Evolutionary conservation across 2,888 invertebrate genomes (phyloP).

Genomic region (Metallyticus violacea): DNA sequence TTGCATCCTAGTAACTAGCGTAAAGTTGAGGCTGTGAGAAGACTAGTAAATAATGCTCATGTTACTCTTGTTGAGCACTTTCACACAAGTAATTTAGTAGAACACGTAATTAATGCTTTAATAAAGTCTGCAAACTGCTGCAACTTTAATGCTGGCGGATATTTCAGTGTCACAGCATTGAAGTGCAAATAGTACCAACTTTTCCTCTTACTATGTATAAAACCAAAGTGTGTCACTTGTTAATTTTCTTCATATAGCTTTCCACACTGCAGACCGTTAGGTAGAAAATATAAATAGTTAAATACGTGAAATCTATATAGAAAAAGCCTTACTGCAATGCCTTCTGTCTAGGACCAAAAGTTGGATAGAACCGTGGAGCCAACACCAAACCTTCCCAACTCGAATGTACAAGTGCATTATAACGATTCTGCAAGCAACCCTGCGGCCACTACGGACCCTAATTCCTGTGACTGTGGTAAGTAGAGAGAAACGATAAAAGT

Average conservation of each 20-base stretch:
- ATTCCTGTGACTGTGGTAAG: slow-evolving; percentile 2
- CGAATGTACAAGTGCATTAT: neutral
- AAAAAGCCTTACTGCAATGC: neutral
- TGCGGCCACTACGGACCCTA: neutral
- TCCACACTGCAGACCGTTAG: neutral
- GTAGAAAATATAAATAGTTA: neutral
- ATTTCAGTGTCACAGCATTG: neutral
- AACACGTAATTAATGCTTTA: too few species aligned
- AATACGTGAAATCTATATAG: neutral
- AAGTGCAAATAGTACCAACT: neutral
- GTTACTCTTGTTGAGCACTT: neutral
- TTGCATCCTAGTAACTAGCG: too few species aligned
- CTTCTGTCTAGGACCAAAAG: neutral
- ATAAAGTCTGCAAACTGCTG: too few species aligned
- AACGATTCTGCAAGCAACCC: neutral
- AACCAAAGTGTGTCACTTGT: neutral
- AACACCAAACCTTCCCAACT: neutral
- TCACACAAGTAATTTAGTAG: neutral
- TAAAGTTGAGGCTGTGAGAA: neutral
- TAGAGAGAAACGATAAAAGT: too few species aligned
- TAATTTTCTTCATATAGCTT: neutral
- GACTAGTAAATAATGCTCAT: neutral
- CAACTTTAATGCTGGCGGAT: too few species aligned
- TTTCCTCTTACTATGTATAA: neutral
- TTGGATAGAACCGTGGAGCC: neutral